Conservation (phyloP, 2,113 vertebrate genomes). For the Gymnarchus niloticus region DNA sequence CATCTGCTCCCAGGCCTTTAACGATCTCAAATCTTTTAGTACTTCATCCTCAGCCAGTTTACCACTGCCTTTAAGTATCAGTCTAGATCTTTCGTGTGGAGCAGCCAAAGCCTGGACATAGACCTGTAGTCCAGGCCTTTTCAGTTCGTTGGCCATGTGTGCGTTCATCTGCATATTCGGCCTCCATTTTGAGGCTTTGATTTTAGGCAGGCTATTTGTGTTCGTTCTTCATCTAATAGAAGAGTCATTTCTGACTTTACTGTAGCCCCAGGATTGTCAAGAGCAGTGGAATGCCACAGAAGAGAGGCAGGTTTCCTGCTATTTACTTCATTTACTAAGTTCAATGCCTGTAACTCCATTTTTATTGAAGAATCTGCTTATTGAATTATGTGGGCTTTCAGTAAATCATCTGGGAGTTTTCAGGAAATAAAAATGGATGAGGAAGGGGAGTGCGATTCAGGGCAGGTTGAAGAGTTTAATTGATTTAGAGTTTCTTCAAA, state of each 20-base stretch:
- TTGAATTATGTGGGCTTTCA: slow-evolving; percentile 12
- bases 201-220: not conserved
- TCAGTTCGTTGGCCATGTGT: not conserved
- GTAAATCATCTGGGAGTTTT: not conserved
- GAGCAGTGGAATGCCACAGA: not conserved
- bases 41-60: not conserved
- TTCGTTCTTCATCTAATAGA: not conserved
- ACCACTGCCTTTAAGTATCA: slow-evolving; percentile 9
- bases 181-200: slow-evolving; percentile 18
- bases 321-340: slow-evolving; percentile 1
- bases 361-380: slow-evolving; percentile 21
- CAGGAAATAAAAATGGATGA: not conserved
- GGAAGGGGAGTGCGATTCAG: not conserved
- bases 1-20: not conserved
- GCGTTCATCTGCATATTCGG: too few species aligned
- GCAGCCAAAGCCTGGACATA: slow-evolving; percentile 30
- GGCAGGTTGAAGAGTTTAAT: not conserved
- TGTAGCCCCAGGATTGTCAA: not conserved
- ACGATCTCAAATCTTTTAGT: not conserved
- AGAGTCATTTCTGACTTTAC: not conserved
- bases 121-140: not conserved
- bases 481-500: not conserved
- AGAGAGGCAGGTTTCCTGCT: not conserved
- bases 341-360: slow-evolving; percentile 11
- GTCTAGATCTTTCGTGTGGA: slow-evolving; percentile 44